Evolutionary conservation across 2,888 invertebrate species (phyloP), one percentile per base, ranked within the genome.

Genomic region (Hetaerina titia): DNA sequence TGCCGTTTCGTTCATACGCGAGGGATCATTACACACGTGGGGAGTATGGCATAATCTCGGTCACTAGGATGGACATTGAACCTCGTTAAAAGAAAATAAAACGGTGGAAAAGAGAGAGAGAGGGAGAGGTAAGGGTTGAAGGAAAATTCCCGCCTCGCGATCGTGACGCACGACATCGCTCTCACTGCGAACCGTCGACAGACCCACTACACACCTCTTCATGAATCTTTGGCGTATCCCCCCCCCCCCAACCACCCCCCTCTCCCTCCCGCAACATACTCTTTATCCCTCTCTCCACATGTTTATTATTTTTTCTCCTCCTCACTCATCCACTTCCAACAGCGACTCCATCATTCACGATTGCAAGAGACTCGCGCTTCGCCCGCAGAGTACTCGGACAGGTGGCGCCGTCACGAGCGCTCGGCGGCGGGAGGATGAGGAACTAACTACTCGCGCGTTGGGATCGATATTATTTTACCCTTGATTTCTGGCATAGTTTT

Each of bases 21-120:
- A 45, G 45, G 45, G 45, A 45, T 45, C 45, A 45, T 45, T 45
- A 45, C 45, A 45, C 45, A 45, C 45, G 45, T 45, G 45, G 45
- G 45, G 45, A 45, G 89, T 57, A 89, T 31, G 4, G 45, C 89
- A 22, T 57, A 57, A 89, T 89, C 89, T 89, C 89, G 89, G 89
- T 89, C 89, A 89, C 89, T 89, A 89, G 89, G 89, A 89, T 89
- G 89, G 89, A 89, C 89, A 89, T 89, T 89, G 89, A 89, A 89
- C 89, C 58, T 89, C n/a, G 56, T 56, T 57, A 89, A 89, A 57
- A 89, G 89, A 19, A 56, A 89, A n/a, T 15, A 89, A 89, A 69
- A n/a, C n/a, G 89, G 56, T 57, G 56, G 22, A 57, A 57, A 69
- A 6, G 69, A 45, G 45, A 56, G 88, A 88, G 88, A 88, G 58